Conservation (phyloP, 2,113 vertebrate species). For the human (Homo sapiens) region GRCh38 chr2:206920501-206921000, state of each 20-base stretch:
- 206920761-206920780: background rate
- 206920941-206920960: background rate
- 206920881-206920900: background rate
- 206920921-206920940: background rate
- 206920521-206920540: background rate
- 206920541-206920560: background rate
- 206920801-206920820: background rate
- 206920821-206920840: background rate
- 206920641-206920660: background rate
- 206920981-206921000: background rate
- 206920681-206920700: background rate
- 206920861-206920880: background rate
- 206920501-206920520: background rate
- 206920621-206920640: background rate
- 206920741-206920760: background rate
- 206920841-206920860: background rate
- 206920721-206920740: background rate
- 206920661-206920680: background rate
- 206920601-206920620: background rate
- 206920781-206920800: background rate
- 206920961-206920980: background rate
- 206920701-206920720: background rate
- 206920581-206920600: rapidly evolving
- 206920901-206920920: background rate
- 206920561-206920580: background rate